Base-by-base conservation (phyloP, 37 sponge, comb jelly and placozoan genomes). In the Spongilla lacustris region DNA sequence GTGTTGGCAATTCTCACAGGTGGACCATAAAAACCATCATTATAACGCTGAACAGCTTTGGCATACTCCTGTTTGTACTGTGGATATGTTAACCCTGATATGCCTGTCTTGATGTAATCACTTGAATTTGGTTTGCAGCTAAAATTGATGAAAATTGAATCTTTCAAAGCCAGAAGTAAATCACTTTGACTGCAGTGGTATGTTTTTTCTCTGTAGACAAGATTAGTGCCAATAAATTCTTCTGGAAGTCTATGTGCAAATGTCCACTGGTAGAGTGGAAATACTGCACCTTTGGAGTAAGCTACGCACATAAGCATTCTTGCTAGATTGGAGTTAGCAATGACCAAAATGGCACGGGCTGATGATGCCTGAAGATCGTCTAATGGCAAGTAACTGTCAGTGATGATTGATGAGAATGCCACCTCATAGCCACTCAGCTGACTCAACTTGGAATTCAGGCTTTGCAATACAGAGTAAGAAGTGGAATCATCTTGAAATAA, bases 201-300 rank as follows among this genome's bases (percentile, higher is more conserved):
- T 17, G 4, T 27, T 24, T 14, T 30, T 5, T 34, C 17, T 13
- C 31, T 69, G 6, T 38, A 37, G 69, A 46, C 35, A 48, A 82
- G 37, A 34, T 35, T 70, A 8, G 31, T 34, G n/a, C 27, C 17
- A 0, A 27, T 10, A 24, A 85, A 77, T 4, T 85, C 19, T 2
- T 76, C 78, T 21, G 36, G 17, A 23, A 21, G 11, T 69, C 85
- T 27, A 23, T 85, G 29, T 12, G 12, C 58, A 49, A 85, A 85
- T 34, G 77, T 77, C 34, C 28, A 77, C 78, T 85, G 85, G 49
- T 85, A 85, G 5, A 9, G 17, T 0, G 77, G 77, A 68, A 41
- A 76, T 58, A 58, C 58, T 14, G 19, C 19, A 38, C 12, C 11
- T 17, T 77, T 23, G 25, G 36, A 27, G 78, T n/a, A 77, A n/a